Conservation (phyloP, 2,888 invertebrate genomes). For the Acronicta aceris region DNA sequence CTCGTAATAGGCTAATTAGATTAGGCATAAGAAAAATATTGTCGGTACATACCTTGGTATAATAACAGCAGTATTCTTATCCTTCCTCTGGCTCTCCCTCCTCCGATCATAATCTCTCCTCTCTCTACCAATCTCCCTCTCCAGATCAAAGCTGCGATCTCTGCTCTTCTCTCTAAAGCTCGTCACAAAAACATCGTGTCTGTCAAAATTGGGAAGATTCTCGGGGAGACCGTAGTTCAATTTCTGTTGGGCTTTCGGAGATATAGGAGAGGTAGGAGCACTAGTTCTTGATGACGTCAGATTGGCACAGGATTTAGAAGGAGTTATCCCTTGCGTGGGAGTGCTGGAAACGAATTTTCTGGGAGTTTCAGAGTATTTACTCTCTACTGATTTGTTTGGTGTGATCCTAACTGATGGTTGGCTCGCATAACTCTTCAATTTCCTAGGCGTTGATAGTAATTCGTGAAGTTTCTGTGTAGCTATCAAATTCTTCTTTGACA, state of each 20-base stretch:
- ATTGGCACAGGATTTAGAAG: conserved; percentile 86
- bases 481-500: conserved; percentile 90
- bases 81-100: conserved; percentile 66
- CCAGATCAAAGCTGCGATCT: conserved; percentile 68
- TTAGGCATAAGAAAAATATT: too few relatives aligned
- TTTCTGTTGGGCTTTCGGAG: conserved; percentile 89
- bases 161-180: conserved; percentile 78
- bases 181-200: conserved; percentile 82
- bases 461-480: conserved; percentile 94
- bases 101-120: conserved; percentile 72
- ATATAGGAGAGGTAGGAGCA: conserved; percentile 76
- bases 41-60: conserved; percentile 77
- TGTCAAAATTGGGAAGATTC: conserved; percentile 58
- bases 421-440: conserved; percentile 85
- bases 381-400: conserved; percentile 69
- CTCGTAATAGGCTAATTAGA: too few relatives aligned
- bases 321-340: conserved; percentile 80
- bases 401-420: conserved; percentile 86
- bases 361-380: conserved; percentile 40
- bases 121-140: conserved; percentile 77
- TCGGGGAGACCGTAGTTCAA: conserved; percentile 84
- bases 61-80: conserved; percentile 85
- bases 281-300: conserved; percentile 62
- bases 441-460: conserved; percentile 92
- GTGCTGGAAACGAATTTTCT: conserved; percentile 78